Percentiles rank a stretch among this genome's conserved stretches.
These are phyloP conservation scores for Trachelipus rathkii DNA, from an alignment of 1,140 invertebrate species.

Conservation along the genomic window DNA sequence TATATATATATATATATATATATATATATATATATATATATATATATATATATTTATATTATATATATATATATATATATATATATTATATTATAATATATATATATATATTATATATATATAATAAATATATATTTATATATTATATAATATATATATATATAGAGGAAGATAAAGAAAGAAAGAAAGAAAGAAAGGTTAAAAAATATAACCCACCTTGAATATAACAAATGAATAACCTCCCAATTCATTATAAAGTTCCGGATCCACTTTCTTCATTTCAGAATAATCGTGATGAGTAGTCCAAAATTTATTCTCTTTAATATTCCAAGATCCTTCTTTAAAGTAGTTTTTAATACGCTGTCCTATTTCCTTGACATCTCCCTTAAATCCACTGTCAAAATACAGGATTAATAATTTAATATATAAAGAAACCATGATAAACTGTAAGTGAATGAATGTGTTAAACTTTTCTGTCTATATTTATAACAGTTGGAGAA, in stretches of 20 bases:
- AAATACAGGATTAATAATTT: not conserved
- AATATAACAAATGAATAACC: constrained; percentile 30
- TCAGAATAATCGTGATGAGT: constrained; percentile 27
- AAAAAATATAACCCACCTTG: constrained; percentile 21
- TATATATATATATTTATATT: too few species aligned
- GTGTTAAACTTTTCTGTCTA: too few species aligned
- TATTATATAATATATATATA: too few species aligned
- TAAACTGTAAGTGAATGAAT: not conserved
- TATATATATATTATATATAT: too few species aligned
- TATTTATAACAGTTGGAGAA: too few species aligned
- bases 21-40: too few species aligned
- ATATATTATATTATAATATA: too few species aligned
- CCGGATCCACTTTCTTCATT: constrained; percentile 29
- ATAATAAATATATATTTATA: too few species aligned
- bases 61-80: too few species aligned
- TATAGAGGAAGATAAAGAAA: too few species aligned
- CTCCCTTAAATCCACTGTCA: not conserved
- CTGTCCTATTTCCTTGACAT: not conserved
- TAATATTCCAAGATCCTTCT: constrained; percentile 24
- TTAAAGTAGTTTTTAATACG: not conserved
- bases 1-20: too few species aligned
- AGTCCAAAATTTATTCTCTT: constrained; percentile 35
- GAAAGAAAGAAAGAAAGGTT: too few species aligned
- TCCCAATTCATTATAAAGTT: constrained; percentile 28
- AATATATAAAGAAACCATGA: not conserved